These are phyloP conservation scores for Bruchidius siliquastri DNA, from an alignment of 2,888 invertebrate species.

Conservation along the genomic window DNA sequence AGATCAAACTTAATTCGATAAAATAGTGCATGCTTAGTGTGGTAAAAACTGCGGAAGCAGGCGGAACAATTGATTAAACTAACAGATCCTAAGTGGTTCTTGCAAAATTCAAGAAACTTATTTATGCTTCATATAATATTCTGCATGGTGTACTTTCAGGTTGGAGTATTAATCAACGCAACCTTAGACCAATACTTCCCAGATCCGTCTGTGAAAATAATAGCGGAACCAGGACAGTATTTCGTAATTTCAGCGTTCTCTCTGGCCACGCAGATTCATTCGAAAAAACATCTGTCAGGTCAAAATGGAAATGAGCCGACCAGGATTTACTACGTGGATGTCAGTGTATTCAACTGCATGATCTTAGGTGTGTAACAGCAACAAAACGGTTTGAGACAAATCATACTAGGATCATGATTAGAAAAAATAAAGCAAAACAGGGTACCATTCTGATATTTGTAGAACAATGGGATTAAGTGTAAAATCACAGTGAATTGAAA, in stretches of 20 bases:
- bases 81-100: too few relatives aligned
- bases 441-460: too few relatives aligned
- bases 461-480: too few relatives aligned
- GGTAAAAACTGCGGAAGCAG: too few relatives aligned
- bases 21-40: too few relatives aligned
- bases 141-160: constrained; percentile 10
- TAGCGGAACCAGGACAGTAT: constrained; percentile 20
- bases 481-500: too few relatives aligned
- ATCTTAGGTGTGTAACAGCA: constrained; percentile 47
- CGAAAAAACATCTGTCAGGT: constrained; percentile 5
- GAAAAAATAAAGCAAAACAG: too few relatives aligned
- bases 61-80: too few relatives aligned
- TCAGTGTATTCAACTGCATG: constrained; percentile 96
- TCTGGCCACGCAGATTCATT: constrained; percentile 12
- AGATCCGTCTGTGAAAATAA: constrained; percentile 9
- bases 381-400: too few relatives aligned
- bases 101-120: too few relatives aligned
- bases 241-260: constrained; percentile 18
- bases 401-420: too few relatives aligned
- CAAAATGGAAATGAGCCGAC: constrained; percentile 1
- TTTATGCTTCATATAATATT: neutral
- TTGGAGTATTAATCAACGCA: constrained; percentile 10
- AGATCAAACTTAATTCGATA: too few relatives aligned
- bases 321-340: constrained; percentile 92
- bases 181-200: constrained; percentile 14